Base-by-base conservation (phyloP, 53 echinoderm and acorn worm genomes). In the Stichopus horrens region DNA sequence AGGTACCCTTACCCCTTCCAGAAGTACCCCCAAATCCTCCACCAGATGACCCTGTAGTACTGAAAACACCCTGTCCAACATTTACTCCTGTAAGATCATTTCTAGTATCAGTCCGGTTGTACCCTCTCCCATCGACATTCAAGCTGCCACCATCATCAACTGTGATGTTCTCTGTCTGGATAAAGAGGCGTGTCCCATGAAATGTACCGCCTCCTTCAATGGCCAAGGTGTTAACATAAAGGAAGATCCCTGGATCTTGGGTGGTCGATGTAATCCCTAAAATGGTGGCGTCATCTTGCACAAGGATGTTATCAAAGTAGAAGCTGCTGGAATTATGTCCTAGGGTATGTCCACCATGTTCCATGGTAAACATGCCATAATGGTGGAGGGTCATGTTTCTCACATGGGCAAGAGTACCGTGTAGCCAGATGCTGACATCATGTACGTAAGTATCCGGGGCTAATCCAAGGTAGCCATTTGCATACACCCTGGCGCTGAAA, bases 1-100 rank as follows among this genome's bases (percentile, higher is more conserved):
- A 20, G 14, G 92, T 89, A 20, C 90, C 90, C 18, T 58, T 86
- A n/a, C 96, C 96, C 9, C 90, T 88, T 19, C 96, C 96, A 90
- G 91, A 91, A 5, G 96, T 96, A 22, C 96, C 96, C 51, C 96
- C 96, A 86, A 94, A 94, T 11, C 96, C 94, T 87, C 88, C 96
- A 51, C 96, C 96, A 57, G 96, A 96, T 3, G 93, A 94, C 53
- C 96, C 96, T 4, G 8, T 11, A 6, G 88, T 76, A 59, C 79
- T 53, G 55, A 90, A 65, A 11, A 87, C 65, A 13, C 96, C 96
- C 82, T 76, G 91, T 11, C 96, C 96, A 66, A 93, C 54, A 67
- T 96, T 96, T 18, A 94, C 88, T 66, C 89, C 90, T 68, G 80
- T 63, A 4, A 79, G 13, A 73, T 79, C 19, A 74, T 96, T 77